Evolutionary conservation across 2,888 invertebrate species (phyloP).

Genomic region (Plebejus argus): DNA sequence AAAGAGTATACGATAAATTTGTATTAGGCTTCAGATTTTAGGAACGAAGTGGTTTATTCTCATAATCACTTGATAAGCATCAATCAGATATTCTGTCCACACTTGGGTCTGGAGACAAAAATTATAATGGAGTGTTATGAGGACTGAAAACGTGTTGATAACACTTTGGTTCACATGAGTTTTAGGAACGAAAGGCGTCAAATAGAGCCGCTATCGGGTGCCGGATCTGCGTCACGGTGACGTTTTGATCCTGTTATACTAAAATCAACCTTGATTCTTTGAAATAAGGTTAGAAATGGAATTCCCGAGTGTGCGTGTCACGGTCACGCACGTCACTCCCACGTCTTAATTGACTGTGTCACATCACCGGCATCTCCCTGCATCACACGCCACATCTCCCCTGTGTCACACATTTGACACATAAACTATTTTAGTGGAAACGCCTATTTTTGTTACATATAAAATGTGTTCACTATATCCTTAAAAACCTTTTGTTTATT

Average conservation of each 20-base stretch:
- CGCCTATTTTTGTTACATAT: slow-evolving; percentile 2
- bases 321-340: slow-evolving; percentile 78
- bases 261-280: neutral
- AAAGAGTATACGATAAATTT: neutral
- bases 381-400: slow-evolving; percentile 42
- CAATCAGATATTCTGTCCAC: slow-evolving; percentile 2
- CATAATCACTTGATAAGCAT: neutral
- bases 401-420: slow-evolving; percentile 52
- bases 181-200: slow-evolving; percentile 68
- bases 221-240: slow-evolving; percentile 54
- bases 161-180: slow-evolving; percentile 49
- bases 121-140: slow-evolving; percentile 7
- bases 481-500: no score
- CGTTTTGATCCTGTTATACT: slow-evolving; percentile 50
- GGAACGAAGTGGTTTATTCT: neutral
- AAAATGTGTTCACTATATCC: no score
- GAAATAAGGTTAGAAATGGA: slow-evolving; percentile 28
- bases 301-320: slow-evolving; percentile 55
- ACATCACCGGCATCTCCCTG: slow-evolving; percentile 59
- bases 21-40: neutral
- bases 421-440: slow-evolving; percentile 36
- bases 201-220: slow-evolving; percentile 45
- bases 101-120: slow-evolving; percentile 13
- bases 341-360: slow-evolving; percentile 79
- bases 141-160: slow-evolving; percentile 10